These are phyloP conservation scores for Abscondita cerata DNA, from an alignment of 2,888 invertebrate species.

Conservation along the genomic window DNA sequence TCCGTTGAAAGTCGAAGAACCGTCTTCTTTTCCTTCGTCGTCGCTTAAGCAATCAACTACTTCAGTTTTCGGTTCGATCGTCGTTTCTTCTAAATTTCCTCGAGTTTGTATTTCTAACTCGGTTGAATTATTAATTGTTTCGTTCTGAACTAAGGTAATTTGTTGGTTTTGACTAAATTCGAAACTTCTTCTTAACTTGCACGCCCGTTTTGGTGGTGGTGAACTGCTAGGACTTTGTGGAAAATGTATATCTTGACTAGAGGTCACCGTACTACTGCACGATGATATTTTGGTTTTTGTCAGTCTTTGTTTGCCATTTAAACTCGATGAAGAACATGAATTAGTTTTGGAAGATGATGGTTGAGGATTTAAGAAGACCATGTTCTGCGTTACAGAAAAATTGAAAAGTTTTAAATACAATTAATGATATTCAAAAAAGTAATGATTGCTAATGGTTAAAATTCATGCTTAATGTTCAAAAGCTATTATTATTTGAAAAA, in stretches of 20 bases:
- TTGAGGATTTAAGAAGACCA: conserved; percentile 48
- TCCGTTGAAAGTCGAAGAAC: conserved; percentile 47
- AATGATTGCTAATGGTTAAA: too few species aligned
- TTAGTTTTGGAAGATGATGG: conserved; percentile 40
- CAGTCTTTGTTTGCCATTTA: conserved; percentile 38
- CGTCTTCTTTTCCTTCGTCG: conserved; percentile 59
- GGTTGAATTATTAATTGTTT: conserved; percentile 52
- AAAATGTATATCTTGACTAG: conserved; percentile 54
- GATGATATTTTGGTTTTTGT: conserved; percentile 45
- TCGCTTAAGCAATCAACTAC: conserved; percentile 75
- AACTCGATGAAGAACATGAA: conserved; percentile 24
- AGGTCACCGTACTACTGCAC: conserved; percentile 54
- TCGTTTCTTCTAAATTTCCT: conserved; percentile 20
- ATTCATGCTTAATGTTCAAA: too few species aligned
- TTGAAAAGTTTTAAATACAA: neutral
- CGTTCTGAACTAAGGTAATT: conserved; percentile 39
- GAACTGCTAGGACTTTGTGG: conserved; percentile 44
- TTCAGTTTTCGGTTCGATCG: conserved; percentile 32
- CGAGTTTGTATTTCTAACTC: conserved; percentile 47
- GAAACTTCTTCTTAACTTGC: conserved; percentile 46
- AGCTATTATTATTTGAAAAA: too few species aligned
- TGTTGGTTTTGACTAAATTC: conserved; percentile 45
- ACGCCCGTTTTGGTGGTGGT: conserved; percentile 50
- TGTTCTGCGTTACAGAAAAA: conserved; percentile 36
- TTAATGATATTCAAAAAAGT: too few species aligned